Base-by-base conservation (phyloP, 2,113 vertebrate species). In the Candoia aspera region DNA sequence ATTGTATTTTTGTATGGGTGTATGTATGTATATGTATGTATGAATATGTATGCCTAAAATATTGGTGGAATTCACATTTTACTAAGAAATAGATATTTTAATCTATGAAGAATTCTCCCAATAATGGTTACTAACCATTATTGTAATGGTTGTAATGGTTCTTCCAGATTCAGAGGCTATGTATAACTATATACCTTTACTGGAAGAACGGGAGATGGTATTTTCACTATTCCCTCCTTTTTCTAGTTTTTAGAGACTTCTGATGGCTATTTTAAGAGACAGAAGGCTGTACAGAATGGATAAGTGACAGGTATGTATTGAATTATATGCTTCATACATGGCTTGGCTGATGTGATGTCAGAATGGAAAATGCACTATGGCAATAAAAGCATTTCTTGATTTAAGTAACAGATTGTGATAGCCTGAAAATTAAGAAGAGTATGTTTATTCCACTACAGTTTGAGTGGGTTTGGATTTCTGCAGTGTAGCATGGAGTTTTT, bases 381-480 rank as follows among this genome's bases (percentile, higher is more conserved):
- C 4, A 87, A 86, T 58, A 42, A 55, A 89, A 92, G 0, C 2
- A 37, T 42, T 84, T 60, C 93, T 53, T 92, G 60, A 87, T 6
- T 53, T 2, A 91, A 26, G 58, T 92, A 57, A 49, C 33, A n/a
- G 3, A 91, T 94, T 94, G 86, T 88, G 87, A n/a, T 58, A 21
- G 8, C 11, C 29, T 91, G 91, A 89, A 92, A 84, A 88, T 46
- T 12, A 88, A 15, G 2, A 73, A 90, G 12, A 57, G 29, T 37
- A 4, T 89, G 89, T 6, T 92, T 85, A 37, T 37, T 93, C 86
- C 91, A 46, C 54, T 90, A 24, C 8, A 24, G 15, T 9, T 64
- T 24, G 11, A 90, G 4, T 93, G 73, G 79, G 89, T 1, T 37
- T 26, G 84, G 59, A n/a, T 58, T 37, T n/a, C 85, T 83, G 88